Evolutionary conservation across 2,888 invertebrate genomes (phyloP).

Genomic region (Deilephila elpenor): DNA sequence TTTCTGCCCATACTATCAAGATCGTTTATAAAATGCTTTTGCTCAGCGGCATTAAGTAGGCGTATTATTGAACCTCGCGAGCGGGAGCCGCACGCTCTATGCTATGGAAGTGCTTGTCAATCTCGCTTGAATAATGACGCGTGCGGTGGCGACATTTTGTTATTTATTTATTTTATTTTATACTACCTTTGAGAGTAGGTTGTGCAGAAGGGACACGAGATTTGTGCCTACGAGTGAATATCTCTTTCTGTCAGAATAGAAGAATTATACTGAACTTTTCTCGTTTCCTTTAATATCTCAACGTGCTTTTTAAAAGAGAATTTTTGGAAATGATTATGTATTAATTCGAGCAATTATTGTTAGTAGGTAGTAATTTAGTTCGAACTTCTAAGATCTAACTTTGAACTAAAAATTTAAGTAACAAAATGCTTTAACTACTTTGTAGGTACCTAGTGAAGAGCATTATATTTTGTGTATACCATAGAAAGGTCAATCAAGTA

Average conservation of each 20-base stretch:
- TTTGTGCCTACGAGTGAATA: not conserved
- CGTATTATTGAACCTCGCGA: slow-evolving; percentile 73
- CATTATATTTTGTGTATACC: too few species aligned
- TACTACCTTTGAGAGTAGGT: slow-evolving; percentile 27
- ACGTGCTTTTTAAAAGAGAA: too few species aligned
- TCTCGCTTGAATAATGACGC: slow-evolving; percentile 81
- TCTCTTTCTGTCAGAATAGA: too few species aligned
- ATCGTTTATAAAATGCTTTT: slow-evolving; percentile 37
- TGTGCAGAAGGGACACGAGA: slow-evolving; percentile 15
- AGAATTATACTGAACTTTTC: too few species aligned
- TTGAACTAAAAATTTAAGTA: too few species aligned
- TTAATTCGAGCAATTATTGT: too few species aligned
- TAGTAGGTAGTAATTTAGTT: too few species aligned
- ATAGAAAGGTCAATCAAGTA: not conserved
- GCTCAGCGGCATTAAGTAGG: slow-evolving; percentile 77
- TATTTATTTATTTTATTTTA: slow-evolving; percentile 74
- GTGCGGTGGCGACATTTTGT: slow-evolving; percentile 82
- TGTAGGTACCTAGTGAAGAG: too few species aligned
- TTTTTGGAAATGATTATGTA: too few species aligned
- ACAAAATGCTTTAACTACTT: too few species aligned
- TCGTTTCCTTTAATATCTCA: too few species aligned
- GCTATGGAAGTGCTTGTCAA: slow-evolving; percentile 81
- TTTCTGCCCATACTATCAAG: slow-evolving; percentile 54
- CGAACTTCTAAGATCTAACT: too few species aligned
- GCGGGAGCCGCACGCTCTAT: slow-evolving; percentile 39